Conservation (phyloP, 1,140 invertebrate genomes). For the Spodoptera frugiperda region DNA sequence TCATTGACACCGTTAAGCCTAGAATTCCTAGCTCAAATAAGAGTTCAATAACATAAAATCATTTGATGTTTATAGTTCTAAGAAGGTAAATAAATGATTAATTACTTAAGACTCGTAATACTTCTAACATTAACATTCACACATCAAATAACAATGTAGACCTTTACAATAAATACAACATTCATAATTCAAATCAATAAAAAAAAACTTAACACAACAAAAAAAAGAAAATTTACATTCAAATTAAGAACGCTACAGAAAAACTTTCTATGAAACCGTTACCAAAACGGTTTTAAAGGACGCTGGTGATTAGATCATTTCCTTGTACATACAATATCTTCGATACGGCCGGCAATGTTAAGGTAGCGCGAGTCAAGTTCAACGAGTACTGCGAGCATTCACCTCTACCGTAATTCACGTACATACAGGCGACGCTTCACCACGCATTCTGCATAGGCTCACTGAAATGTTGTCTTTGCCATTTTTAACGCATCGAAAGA, state of each 20-base stretch:
- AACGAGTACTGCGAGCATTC: slow-evolving; percentile 64
- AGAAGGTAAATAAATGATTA: no score
- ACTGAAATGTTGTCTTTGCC: slow-evolving; percentile 30
- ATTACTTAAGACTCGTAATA: no score
- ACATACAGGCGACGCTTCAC: slow-evolving; percentile 41
- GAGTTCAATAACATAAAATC: no score
- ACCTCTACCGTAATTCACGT: slow-evolving; percentile 55
- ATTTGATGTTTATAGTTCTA: no score
- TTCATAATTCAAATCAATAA: not conserved
- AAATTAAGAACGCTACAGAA: slow-evolving; percentile 1
- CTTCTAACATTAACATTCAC: no score
- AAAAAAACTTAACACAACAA: not conserved
- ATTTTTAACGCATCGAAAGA: not conserved
- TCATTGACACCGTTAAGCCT: slow-evolving; percentile 3
- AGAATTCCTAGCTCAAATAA: no score
- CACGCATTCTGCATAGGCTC: slow-evolving; percentile 1
- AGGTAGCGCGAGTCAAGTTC: slow-evolving; percentile 76
- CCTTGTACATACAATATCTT: slow-evolving; percentile 48
- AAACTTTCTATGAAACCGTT: slow-evolving; percentile 3
- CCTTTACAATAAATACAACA: no score
- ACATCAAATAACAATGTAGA: no score
- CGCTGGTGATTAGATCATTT: slow-evolving; percentile 42
- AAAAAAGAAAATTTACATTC: not conserved
- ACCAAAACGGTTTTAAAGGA: slow-evolving; percentile 9
- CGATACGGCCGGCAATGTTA: slow-evolving; percentile 59